Evolutionary conservation across 2,113 vertebrate species (phyloP), one percentile per base, ranked within the genome.

Genomic region (Naja naja): DNA sequence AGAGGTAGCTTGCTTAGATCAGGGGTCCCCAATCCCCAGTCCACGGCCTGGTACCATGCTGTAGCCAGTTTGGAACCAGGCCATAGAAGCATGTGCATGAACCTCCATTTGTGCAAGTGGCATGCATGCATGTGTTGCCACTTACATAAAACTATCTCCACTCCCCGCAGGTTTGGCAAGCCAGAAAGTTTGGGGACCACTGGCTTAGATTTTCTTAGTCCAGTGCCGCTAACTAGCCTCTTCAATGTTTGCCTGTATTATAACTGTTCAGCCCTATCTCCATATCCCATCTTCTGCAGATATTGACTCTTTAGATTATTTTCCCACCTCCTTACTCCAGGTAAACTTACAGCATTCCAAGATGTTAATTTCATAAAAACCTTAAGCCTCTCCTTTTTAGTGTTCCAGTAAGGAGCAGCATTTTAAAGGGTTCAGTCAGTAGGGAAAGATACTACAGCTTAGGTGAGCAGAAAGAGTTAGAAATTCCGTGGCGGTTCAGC

Each of bases 291-390:
- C 34, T n/a, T 39, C n/a, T 14, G 12, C 49, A 88, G 64, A 91
- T 39, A 16, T 27, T 30, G 86, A 30, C 20, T 54, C 23, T 92
- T 92, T 43, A 52, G 22, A 47, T 64, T 88, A 39, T n/a, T 27
- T 14, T 64, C 47, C 39, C 43, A 22, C 8, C 74, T 22, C 39
- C n/a, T 88, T 43, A 49, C 85, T 25, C 30, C 85, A 86, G 74
- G 74, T 58, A 52, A 90, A 90, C 53, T 34, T n/a, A 64, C 34
- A 69, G n/a, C 86, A 45, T 92, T 43, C 30, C 88, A 52, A 88
- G 45, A 47, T 10, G 5, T 34, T 53, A 30, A 52, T 34, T 92
- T 56, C 47, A 92, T 34, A 88, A 47, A 69, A 87, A 60, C 3
- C 16, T 11, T 20, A 85, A 14, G 34, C 7, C 3, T 92, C 55